Evolutionary conservation across 1,140 invertebrate species (phyloP).

Genomic region (Magallana ariakensis): DNA sequence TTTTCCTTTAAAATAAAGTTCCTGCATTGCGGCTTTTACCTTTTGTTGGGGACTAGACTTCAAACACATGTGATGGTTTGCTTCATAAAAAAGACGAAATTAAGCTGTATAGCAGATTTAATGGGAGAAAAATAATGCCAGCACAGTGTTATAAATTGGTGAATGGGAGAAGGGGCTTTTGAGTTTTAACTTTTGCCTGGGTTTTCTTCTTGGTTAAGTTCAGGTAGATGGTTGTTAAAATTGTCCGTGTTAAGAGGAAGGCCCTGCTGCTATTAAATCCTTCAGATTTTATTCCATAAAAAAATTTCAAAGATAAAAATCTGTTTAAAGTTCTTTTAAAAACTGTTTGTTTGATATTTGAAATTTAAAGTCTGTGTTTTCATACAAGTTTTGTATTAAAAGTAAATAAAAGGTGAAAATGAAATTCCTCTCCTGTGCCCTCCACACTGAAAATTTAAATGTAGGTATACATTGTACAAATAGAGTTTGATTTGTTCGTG

Average conservation of each 20-base stretch:
- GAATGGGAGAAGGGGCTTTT: neutral
- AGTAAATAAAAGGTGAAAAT: slow-evolving; percentile 36
- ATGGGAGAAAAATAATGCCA: slow-evolving; percentile 48
- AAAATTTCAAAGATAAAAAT: slow-evolving; percentile 15
- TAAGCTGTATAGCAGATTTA: slow-evolving; percentile 50
- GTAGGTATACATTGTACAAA: slow-evolving; percentile 31
- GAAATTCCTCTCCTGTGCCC: slow-evolving; percentile 22
- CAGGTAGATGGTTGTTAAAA: slow-evolving; percentile 27
- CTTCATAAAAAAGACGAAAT: slow-evolving; percentile 48
- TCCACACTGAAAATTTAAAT: slow-evolving; percentile 6
- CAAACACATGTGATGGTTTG: slow-evolving; percentile 49
- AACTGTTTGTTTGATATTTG: slow-evolving; percentile 36
- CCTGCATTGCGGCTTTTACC: slow-evolving; percentile 26
- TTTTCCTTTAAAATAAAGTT: slow-evolving; percentile 43
- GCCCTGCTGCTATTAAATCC: slow-evolving; percentile 18
- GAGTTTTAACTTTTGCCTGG: slow-evolving; percentile 18
- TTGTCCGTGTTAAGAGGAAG: slow-evolving; percentile 25
- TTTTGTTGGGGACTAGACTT: slow-evolving; percentile 51
- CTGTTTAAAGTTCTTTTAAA: slow-evolving; percentile 14
- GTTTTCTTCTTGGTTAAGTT: slow-evolving; percentile 22
- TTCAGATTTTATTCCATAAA: slow-evolving; percentile 29
- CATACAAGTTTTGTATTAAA: slow-evolving; percentile 36
- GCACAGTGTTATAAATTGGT: slow-evolving; percentile 5
- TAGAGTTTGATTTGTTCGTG: slow-evolving; percentile 21
- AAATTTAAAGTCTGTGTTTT: slow-evolving; percentile 36